Percentiles rank a stretch among this genome's conserved stretches.
Conservation (phyloP, 2,113 vertebrate species). For the Hypocryptadius cinnamomeus region DNA sequence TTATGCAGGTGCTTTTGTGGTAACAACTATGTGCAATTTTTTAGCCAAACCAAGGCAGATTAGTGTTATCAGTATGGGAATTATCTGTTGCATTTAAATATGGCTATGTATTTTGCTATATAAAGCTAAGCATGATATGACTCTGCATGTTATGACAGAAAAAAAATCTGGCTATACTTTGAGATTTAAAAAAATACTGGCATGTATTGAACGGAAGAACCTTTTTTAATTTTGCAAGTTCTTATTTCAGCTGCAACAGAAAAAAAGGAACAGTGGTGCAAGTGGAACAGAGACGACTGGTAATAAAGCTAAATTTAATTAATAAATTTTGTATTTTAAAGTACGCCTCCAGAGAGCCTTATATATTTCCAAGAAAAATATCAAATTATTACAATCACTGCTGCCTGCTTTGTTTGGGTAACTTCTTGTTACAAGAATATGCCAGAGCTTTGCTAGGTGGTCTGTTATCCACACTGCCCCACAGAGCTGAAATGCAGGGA, state of each 20-base stretch:
- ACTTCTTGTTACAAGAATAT: neutral
- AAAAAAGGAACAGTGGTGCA: neutral
- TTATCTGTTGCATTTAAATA: constrained; percentile 18
- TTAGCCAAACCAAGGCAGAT: neutral
- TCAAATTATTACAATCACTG: neutral
- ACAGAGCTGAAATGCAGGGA: neutral
- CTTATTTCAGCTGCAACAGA: constrained; percentile 1
- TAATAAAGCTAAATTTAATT: neutral
- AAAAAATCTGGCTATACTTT: neutral
- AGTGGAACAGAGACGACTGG: neutral
- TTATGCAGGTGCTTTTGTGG: neutral
- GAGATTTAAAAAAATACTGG: neutral
- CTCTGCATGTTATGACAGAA: constrained; percentile 8
- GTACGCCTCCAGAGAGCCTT: neutral
- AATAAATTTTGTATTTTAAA: constrained; percentile 4
- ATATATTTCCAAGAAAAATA: neutral
- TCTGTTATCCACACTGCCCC: neutral
- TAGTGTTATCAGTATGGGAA: neutral
- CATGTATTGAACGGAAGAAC: neutral
- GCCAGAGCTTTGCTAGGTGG: neutral
- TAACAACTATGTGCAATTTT: neutral
- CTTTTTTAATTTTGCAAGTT: neutral
- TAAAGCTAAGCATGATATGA: neutral
- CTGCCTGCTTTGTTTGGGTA: neutral
- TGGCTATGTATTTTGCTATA: neutral